phyloP scores from a whole-genome alignment of 2,113 vertebrate genomes.

The Scophthalmus maximus region DNA sequence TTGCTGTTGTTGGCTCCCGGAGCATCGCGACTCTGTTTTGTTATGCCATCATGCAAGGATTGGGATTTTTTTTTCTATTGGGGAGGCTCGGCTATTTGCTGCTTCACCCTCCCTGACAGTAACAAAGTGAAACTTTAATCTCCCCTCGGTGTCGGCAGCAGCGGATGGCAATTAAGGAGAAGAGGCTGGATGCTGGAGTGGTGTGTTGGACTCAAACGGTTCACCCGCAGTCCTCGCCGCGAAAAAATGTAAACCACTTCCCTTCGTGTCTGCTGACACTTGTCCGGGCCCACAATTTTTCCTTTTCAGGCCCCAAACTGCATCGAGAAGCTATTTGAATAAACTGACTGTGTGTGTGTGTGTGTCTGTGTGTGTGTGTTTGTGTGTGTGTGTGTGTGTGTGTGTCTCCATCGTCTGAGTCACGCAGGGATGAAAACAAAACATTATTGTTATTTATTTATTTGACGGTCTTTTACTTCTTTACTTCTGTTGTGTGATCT shows the following conservation, averaged over 20 bases:
- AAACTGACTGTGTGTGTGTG: background rate
- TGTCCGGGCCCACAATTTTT: background rate
- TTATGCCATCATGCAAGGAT: conserved; percentile 78
- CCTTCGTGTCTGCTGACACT: conserved; percentile 10
- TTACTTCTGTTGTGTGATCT: too few species aligned
- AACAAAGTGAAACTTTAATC: conserved; percentile 84
- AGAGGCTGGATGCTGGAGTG: conserved; percentile 67
- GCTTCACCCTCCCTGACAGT: conserved; percentile 82
- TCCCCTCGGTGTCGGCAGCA: conserved; percentile 79
- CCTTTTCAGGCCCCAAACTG: conserved; percentile 18
- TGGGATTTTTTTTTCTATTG: conserved; percentile 80
- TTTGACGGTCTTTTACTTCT: too few species aligned
- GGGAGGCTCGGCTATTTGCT: conserved; percentile 80
- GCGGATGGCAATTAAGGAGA: conserved; percentile 78
- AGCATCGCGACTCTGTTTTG: conserved; percentile 72
- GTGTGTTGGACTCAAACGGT: conserved; percentile 65
- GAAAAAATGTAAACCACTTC: conserved; percentile 45
- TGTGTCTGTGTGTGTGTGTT: background rate
- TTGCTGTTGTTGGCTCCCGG: conserved; percentile 63
- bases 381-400: too few species aligned
- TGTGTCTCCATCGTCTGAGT: too few species aligned
- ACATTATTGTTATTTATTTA: too few species aligned
- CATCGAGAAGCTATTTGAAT: conserved; percentile 30
- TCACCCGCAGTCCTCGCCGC: conserved; percentile 50
- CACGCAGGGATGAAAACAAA: conserved; percentile 34